A percentile compares a stretch with the other conserved stretches of the same genome.
Conservation (phyloP, 2,888 invertebrate species). For the Heliconius ismenius region DNA sequence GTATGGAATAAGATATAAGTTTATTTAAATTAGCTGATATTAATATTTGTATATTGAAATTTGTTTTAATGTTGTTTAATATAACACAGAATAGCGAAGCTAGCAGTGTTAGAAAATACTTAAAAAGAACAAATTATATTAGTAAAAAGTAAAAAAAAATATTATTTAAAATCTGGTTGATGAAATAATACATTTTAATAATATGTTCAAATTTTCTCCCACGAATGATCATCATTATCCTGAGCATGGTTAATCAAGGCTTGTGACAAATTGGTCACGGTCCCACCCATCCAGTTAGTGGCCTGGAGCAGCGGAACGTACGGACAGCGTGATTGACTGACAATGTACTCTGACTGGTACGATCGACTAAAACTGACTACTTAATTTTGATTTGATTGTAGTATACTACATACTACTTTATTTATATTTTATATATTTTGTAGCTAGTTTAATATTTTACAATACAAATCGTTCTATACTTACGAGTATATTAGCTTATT, state of each 20-base stretch:
- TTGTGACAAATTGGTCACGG: slow-evolving; percentile 58
- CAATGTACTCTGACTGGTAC: slow-evolving; percentile 51
- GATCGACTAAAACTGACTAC: slow-evolving; percentile 28
- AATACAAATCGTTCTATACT: too few species aligned
- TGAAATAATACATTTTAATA: neutral
- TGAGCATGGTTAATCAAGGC: slow-evolving; percentile 51
- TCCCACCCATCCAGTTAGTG: slow-evolving; percentile 63
- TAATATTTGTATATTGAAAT: too few species aligned
- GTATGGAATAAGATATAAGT: too few species aligned
- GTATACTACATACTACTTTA: neutral
- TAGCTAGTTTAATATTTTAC: neutral
- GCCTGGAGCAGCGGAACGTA: slow-evolving; percentile 59
- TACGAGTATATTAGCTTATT: too few species aligned
- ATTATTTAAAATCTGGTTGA: too few species aligned
- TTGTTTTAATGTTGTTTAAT: too few species aligned
- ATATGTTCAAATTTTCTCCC: slow-evolving; percentile 48
- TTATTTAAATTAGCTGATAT: too few species aligned
- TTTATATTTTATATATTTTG: neutral
- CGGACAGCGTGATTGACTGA: slow-evolving; percentile 71
- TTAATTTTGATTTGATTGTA: neutral
- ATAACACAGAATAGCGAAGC: too few species aligned
- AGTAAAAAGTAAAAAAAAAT: too few species aligned
- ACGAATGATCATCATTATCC: slow-evolving; percentile 52
- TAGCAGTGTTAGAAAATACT: too few species aligned
- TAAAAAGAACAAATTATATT: too few species aligned